Percentiles rank a stretch among this genome's conserved stretches.
phyloP scores from a whole-genome alignment of 1,140 invertebrate species.

The Drosophila grimshawi region DNA sequence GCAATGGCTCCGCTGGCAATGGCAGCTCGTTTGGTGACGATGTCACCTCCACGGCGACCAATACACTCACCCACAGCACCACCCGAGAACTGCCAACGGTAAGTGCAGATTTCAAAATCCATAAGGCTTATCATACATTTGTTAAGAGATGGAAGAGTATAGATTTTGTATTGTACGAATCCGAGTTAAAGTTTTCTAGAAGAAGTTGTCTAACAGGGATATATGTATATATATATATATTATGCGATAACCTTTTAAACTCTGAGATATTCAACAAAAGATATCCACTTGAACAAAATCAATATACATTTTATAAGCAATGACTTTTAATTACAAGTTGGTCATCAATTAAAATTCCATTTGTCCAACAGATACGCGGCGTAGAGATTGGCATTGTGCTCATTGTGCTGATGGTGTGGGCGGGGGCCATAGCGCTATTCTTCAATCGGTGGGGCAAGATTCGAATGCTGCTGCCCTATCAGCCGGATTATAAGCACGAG shows the following conservation, averaged over 20 bases:
- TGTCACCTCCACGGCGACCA: conserved; percentile 79
- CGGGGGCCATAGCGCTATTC: conserved; percentile 94
- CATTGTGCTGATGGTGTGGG: conserved; percentile 93
- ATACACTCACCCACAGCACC: conserved; percentile 85
- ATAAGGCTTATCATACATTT: not conserved
- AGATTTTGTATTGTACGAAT: not conserved
- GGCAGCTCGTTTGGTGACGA: conserved; percentile 74
- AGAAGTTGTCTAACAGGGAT: no score
- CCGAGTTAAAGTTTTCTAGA: no score
- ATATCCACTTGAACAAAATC: no score
- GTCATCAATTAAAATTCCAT: not conserved
- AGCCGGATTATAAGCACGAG: conserved; percentile 94
- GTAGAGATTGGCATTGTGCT: conserved; percentile 95
- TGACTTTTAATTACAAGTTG: no score
- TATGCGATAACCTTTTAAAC: no score
- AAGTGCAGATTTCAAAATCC: conserved; percentile 16
- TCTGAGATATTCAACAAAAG: no score
- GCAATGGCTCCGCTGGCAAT: conserved; percentile 83
- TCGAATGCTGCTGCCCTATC: conserved; percentile 95
- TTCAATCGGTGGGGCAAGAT: conserved; percentile 97
- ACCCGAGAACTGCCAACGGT: conserved; percentile 81
- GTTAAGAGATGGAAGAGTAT: not conserved
- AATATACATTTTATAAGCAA: no score
- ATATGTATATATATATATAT: no score
- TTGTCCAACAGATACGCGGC: conserved; percentile 88